Evolutionary conservation across 2,888 invertebrate genomes (phyloP), one percentile per base, ranked within the genome.

Genomic region (Druceiella hillmani): DNA sequence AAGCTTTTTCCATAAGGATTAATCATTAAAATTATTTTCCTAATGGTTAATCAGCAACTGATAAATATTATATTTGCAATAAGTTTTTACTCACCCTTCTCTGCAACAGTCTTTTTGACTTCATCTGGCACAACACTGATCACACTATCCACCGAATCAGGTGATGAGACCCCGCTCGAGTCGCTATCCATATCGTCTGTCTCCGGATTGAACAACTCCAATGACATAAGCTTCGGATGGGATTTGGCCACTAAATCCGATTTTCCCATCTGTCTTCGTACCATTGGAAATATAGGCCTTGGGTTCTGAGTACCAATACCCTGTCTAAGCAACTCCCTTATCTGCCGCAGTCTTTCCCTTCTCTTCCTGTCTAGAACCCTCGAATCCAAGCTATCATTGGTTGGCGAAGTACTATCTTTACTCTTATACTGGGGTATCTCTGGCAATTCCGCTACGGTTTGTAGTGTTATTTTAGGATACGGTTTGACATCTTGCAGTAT

Each of bases 181-280:
- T 91, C 91, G 53, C 89, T 90, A 57, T 91, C 91, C 60, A 89
- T 76, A 53, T 92, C 91, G 56, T 92, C 91, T 4, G 85, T 88
- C 55, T 89, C 91, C 2, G 91, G 91, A 64, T 92, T 91, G 55
- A 89, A 92, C 3, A 91, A 67, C 55, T 91, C 91, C 38, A 90
- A 61, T 2, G 87, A 83, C 55, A 89, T 72, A 10, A 90, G 64
- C 45, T 86, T 82, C 0, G 88, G 87, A 38, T 86, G 67, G 28
- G 79, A 77, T 50, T 81, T 79, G 1, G 78, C 79, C 13, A 79
- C 71, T 1, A 76, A 70, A 44, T 81, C 79, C 3, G 74, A 55
- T 60, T 78, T 77, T 48, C 70, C 68, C 27, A 71, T 52, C 33
- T 61, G 65, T 28, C 84, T 74, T 32, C 87, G 69, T 0, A 89